phyloP scores from a whole-genome alignment of 2,888 invertebrate genomes.

The Bellardia bayeri region DNA sequence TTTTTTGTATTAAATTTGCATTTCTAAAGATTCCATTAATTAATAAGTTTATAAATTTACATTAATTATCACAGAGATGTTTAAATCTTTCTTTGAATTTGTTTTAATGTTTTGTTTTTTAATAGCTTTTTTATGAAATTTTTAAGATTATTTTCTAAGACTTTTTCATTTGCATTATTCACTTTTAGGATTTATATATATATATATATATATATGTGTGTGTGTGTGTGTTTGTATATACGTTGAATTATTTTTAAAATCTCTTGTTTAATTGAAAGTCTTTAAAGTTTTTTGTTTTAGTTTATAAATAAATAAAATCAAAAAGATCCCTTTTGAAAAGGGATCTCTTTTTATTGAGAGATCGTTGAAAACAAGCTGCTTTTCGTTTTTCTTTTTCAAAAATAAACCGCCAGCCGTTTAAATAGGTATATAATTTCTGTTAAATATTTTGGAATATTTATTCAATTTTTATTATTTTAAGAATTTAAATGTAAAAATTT shows the following conservation, averaged over 20 bases:
- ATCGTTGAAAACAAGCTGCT: constrained; percentile 77
- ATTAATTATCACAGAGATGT: constrained; percentile 85
- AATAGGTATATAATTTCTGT: constrained; percentile 37
- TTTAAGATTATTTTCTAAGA: constrained; percentile 77
- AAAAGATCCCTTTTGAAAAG: constrained; percentile 64
- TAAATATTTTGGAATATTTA: constrained; percentile 71
- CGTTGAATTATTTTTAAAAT: constrained; percentile 67
- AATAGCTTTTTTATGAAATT: constrained; percentile 79
- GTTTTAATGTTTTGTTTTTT: constrained; percentile 78
- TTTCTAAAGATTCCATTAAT: constrained; percentile 75
- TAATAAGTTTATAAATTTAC: constrained; percentile 83
- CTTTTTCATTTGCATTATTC: constrained; percentile 76
- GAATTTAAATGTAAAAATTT: constrained; percentile 79
- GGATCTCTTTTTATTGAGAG: constrained; percentile 74
- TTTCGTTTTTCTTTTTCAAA: constrained; percentile 49
- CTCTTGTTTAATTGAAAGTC: constrained; percentile 66
- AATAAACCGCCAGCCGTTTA: constrained; percentile 40
- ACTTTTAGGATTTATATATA: constrained; percentile 79
- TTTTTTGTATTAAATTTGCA: constrained; percentile 76
- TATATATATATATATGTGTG: neutral
- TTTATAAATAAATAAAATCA: constrained; percentile 45
- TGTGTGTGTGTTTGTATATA: constrained; percentile 33
- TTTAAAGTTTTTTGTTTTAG: constrained; percentile 47
- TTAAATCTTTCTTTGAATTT: constrained; percentile 84
- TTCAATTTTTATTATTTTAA: constrained; percentile 63